Evolutionary conservation across 2,113 vertebrate genomes (phyloP).

Genomic region (Rostratula benghalensis): DNA sequence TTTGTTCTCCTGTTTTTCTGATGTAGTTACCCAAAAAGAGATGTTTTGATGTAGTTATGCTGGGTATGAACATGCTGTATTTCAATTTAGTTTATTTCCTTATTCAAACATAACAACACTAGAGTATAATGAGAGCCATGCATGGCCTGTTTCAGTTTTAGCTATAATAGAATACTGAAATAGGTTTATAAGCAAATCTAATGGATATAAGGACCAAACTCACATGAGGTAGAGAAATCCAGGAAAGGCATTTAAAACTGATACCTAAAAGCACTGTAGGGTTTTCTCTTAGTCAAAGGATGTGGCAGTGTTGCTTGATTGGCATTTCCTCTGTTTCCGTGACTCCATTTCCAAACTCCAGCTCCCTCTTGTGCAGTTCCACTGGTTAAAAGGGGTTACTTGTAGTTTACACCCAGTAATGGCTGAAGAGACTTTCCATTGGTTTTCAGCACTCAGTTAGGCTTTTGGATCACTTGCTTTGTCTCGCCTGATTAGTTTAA

Average conservation of each 20-base stretch:
- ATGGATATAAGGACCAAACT: neutral
- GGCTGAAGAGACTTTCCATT: neutral
- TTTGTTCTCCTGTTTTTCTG: neutral
- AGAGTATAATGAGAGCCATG: neutral
- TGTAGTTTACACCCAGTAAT: neutral
- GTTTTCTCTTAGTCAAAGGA: neutral
- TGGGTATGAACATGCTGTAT: neutral
- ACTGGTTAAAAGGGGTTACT: neutral
- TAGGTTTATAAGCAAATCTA: neutral
- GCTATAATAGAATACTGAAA: neutral
- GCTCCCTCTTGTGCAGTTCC: neutral
- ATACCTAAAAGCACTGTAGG: neutral
- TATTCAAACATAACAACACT: neutral
- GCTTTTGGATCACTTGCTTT: neutral
- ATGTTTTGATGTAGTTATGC: neutral
- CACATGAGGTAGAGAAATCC: neutral
- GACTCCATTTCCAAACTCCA: neutral
- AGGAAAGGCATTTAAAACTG: neutral
- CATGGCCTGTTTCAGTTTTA: neutral
- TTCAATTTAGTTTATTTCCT: constrained; percentile 26
- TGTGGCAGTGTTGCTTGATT: neutral
- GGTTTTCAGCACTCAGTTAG: neutral
- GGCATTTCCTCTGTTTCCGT: neutral
- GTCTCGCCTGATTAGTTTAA: neutral
- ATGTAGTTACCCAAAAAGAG: neutral